Evolutionary conservation across 35 echinoderm and acorn worm genomes (phyloP).

Genomic region (Apostichopus parvimensis): DNA sequence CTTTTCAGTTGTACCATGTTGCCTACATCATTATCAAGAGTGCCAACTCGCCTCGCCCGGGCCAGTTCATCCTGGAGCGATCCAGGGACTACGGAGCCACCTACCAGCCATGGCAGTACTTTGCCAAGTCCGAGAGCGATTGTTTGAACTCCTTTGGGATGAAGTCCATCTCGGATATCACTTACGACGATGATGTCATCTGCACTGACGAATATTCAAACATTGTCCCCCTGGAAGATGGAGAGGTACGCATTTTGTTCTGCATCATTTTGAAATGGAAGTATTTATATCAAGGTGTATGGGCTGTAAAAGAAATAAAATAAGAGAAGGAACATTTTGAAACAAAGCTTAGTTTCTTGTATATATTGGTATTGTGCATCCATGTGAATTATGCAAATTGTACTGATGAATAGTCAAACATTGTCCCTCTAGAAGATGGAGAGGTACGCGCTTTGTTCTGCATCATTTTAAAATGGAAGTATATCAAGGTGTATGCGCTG

Average conservation of each 20-base stretch:
- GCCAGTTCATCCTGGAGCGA: constrained; percentile 85
- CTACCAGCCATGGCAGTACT: constrained; percentile 96
- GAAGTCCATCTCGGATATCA: constrained; percentile 70
- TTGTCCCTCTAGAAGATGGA: constrained; percentile 97
- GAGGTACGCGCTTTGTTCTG: constrained; percentile 64
- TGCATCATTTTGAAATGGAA: no score
- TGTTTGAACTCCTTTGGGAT: constrained; percentile 82
- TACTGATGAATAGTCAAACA: constrained; percentile 89
- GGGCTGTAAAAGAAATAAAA: no score
- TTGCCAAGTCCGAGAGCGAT: constrained; percentile 80
- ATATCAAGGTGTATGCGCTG: no score
- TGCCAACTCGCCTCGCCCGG: constrained; percentile 92
- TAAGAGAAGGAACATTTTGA: no score
- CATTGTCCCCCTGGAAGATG: constrained; percentile 97
- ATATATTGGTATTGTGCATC: no score
- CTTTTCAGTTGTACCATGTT: constrained; percentile 83
- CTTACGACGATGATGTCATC: constrained; percentile 83
- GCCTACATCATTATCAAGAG: constrained; percentile 96
- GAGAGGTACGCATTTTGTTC: constrained; percentile 68
- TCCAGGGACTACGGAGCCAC: constrained; percentile 85
- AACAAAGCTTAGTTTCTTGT: no score
- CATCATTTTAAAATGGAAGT: no score
- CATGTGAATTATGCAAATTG: constrained; percentile 5
- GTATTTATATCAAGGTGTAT: no score
- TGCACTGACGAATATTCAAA: constrained; percentile 94